These are phyloP conservation scores for Hyles euphorbiae DNA, from an alignment of 1,140 invertebrate species.

Conservation along the genomic window DNA sequence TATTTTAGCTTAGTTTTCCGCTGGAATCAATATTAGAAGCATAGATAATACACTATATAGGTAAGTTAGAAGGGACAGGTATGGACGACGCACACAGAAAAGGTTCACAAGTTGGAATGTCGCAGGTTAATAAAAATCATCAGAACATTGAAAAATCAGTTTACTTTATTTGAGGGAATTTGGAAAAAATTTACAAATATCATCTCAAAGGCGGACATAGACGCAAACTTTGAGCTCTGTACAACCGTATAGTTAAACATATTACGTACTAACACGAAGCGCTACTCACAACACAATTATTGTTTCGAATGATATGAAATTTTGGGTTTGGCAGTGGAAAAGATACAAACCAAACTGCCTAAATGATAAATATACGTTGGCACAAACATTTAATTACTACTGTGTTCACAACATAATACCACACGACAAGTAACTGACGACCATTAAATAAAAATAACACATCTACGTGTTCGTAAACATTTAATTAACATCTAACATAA, in stretches of 20 bases:
- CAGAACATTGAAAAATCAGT: conserved; percentile 42
- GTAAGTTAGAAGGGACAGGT: too few species aligned
- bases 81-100: too few species aligned
- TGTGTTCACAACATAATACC: conserved; percentile 3
- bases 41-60: too few species aligned
- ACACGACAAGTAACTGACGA: background rate
- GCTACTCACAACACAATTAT: conserved; percentile 61
- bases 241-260: conserved; percentile 28
- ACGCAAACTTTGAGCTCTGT: conserved; percentile 45
- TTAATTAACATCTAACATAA: conserved; percentile 70
- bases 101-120: too few species aligned
- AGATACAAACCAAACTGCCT: background rate
- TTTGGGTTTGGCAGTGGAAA: background rate
- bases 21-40: too few species aligned
- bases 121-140: conserved; percentile 20
- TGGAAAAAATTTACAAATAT: conserved; percentile 53
- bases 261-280: background rate
- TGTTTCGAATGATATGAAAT: conserved; percentile 16
- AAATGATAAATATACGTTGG: background rate
- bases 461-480: conserved; percentile 41
- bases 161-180: conserved; percentile 58
- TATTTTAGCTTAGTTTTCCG: too few species aligned
- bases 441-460: conserved; percentile 17
- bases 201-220: conserved; percentile 46
- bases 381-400: background rate